phyloP scores from a whole-genome alignment of 2,113 vertebrate species.

The Eulacestoma nigropectus region DNA sequence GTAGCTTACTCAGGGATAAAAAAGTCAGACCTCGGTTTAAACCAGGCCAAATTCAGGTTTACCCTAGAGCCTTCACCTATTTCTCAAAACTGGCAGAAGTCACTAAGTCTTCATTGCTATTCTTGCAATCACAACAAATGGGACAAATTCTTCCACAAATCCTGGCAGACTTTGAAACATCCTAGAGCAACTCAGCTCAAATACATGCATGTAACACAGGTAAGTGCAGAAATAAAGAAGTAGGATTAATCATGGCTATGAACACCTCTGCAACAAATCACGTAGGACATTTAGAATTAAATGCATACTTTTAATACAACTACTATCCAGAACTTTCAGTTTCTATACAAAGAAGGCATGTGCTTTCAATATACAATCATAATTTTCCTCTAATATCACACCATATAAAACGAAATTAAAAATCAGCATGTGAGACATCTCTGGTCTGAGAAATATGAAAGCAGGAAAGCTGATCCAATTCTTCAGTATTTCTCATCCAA shows the following conservation, averaged over 20 bases:
- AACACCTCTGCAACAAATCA: neutral
- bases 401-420: neutral
- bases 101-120: neutral
- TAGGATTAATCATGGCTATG: neutral
- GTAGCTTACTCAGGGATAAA: neutral
- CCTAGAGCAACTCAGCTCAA: neutral
- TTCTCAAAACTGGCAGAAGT: neutral
- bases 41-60: neutral
- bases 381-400: neutral
- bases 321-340: neutral
- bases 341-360: neutral
- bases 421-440: neutral
- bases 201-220: rapidly evolving
- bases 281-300: neutral
- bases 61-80: neutral
- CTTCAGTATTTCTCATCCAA: neutral
- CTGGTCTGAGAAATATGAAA: neutral
- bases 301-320: neutral
- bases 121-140: neutral
- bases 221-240: neutral
- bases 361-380: neutral
- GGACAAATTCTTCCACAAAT: neutral
- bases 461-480: neutral
- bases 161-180: neutral
- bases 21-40: neutral